These are phyloP conservation scores for Aphelocoma coerulescens DNA, from an alignment of 2,113 vertebrate genomes.

Conservation along the genomic window DNA sequence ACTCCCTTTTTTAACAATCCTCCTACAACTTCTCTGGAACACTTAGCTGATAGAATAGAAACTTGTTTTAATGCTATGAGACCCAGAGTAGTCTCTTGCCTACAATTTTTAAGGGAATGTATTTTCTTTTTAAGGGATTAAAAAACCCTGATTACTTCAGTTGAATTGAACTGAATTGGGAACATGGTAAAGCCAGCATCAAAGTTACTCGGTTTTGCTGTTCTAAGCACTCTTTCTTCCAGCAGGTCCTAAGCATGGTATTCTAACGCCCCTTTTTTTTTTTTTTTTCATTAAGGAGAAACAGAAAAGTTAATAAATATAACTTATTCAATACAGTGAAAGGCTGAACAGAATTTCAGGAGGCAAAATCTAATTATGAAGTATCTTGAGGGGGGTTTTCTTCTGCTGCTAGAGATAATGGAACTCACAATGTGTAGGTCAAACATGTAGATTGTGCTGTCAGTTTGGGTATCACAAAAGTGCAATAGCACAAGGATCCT, in stretches of 20 bases:
- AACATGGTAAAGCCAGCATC: neutral
- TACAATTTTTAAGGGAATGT: neutral
- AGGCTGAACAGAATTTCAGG: neutral
- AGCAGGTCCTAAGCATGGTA: neutral
- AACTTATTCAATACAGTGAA: neutral
- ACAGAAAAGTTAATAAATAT: neutral
- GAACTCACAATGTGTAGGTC: neutral
- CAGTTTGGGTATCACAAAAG: neutral
- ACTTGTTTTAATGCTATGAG: neutral
- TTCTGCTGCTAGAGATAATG: neutral
- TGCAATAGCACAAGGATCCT: neutral
- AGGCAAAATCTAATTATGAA: neutral
- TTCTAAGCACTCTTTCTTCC: neutral
- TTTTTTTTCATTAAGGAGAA: neutral
- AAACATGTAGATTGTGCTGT: fast-evolving
- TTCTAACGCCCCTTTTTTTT: neutral
- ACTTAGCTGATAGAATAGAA: neutral
- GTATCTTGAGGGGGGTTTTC: fast-evolving
- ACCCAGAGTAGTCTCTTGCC: neutral
- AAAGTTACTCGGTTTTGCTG: neutral
- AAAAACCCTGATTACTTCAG: neutral
- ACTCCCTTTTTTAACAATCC: neutral
- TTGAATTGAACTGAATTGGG: neutral
- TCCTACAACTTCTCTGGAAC: neutral
- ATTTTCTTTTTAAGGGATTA: neutral